Base-by-base conservation (phyloP, 1,140 invertebrate species). In the Saccostrea cuccullata region DNA sequence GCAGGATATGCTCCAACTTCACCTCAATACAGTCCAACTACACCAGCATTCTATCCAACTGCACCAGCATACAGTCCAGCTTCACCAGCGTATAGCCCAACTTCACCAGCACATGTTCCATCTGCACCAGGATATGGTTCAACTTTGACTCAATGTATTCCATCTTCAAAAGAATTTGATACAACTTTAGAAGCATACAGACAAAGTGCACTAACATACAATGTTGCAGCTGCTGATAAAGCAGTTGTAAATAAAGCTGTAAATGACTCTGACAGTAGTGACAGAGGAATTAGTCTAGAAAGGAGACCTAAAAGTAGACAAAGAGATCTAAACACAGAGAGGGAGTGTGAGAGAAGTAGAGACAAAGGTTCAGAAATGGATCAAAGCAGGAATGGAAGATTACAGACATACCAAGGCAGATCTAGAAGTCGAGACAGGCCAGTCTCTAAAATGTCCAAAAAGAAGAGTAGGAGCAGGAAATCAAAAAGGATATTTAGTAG, bases 21-120 rank as follows among this genome's bases (percentile, higher is more conserved):
- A 9, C 87, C 83, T 17, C 20, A 26, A 13, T 88, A 88, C n/a
- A 73, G 36, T 47, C 83, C 83, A 70, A 73, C 83, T 23, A 1
- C 20, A n/a, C 87, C 87, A 85, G 15, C 2, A 30, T 73, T 77
- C 55, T 55, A 12, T 47, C 85, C 60, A 47, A 55, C 85, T 23
- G 11, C 40, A 2, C 64, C 67, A 86, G 26, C 60, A 23, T 88
- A 56, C 30, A 30, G 40, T 3, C 84, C 84, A 40, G 85, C 83
- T 20, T 30, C 70, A 40, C 40, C 67, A 88, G 26, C 11, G 6
- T 64, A 64, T 64, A 20, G 1, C 58, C 58, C 70, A 17, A 47
- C 2, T n/a, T 3, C 70, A 6, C 77, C 55, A 77, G 15, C 36
- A 13, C 67, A 30, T 47, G 12, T 36, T 30, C 15, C 60, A 40